Evolutionary conservation across 2,888 invertebrate species (phyloP).

Genomic region (Limnephilus lunatus): DNA sequence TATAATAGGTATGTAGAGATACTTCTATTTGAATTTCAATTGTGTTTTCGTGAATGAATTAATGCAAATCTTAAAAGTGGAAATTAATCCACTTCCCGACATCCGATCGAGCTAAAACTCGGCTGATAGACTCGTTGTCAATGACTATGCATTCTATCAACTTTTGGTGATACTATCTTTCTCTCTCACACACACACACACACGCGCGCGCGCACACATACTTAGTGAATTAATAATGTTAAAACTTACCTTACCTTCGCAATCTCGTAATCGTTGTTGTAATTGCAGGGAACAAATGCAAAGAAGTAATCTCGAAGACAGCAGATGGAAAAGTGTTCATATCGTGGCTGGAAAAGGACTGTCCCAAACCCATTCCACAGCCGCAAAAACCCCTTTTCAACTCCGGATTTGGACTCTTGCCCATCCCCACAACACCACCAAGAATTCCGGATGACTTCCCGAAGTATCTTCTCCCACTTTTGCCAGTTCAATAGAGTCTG

Average conservation of each 20-base stretch:
- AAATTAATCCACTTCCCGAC: background rate
- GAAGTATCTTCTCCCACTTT: background rate
- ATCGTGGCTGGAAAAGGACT: background rate
- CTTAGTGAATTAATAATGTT: too few species aligned
- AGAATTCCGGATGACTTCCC: background rate
- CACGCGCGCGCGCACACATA: too few species aligned
- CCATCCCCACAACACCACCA: background rate
- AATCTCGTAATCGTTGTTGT: background rate
- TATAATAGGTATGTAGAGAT: too few species aligned
- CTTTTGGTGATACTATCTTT: too few species aligned
- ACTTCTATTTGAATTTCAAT: background rate
- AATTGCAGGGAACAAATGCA: slow-evolving; percentile 23
- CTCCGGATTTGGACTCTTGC: background rate
- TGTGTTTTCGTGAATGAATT: background rate
- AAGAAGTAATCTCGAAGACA: background rate
- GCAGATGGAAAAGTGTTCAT: background rate
- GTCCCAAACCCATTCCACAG: background rate
- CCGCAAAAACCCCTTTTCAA: background rate
- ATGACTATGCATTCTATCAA: too few species aligned
- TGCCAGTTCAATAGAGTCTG: background rate
- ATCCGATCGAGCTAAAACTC: too few species aligned
- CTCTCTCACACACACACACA: too few species aligned
- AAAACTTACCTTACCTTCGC: too few species aligned
- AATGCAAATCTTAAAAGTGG: too few species aligned
- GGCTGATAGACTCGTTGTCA: too few species aligned